A percentile compares a stretch with the other conserved stretches of the same genome.
Conservation (phyloP, 2,888 invertebrate genomes). For the Drosophila meridionalis region DNA sequence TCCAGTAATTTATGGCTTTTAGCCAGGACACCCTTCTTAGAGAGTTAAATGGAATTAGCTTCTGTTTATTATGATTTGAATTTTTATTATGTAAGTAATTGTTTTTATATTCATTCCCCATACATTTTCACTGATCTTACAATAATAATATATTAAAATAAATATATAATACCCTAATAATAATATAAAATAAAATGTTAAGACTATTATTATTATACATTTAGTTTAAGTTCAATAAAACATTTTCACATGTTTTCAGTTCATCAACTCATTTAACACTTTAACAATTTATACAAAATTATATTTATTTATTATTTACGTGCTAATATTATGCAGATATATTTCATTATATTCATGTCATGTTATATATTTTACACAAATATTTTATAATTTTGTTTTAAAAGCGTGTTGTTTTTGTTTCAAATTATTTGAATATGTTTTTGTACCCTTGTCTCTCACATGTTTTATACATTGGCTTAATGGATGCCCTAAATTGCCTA, state of each 20-base stretch:
- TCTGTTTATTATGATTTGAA: neutral
- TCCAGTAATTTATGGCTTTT: neutral
- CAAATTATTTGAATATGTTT: neutral
- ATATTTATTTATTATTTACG: neutral
- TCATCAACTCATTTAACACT: neutral
- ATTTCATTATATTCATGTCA: neutral
- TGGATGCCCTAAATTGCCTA: conserved; percentile 3
- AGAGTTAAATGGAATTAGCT: neutral
- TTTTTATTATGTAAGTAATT: neutral
- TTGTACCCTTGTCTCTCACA: neutral
- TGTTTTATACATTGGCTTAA: conserved; percentile 1
- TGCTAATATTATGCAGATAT: neutral
- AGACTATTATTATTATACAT: no score
- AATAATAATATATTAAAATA: no score
- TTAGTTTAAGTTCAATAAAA: no score
- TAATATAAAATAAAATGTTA: no score
- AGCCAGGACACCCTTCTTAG: neutral
- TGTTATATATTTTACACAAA: neutral
- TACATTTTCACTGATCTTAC: no score
- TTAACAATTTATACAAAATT: no score
- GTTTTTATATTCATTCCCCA: neutral
- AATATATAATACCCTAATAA: no score
- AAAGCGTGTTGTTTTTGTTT: neutral
- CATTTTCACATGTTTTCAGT: no score
- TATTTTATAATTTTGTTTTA: neutral